These are phyloP conservation scores for Trinorchestia longiramus DNA, from an alignment of 1,140 invertebrate species.

Conservation along the genomic window DNA sequence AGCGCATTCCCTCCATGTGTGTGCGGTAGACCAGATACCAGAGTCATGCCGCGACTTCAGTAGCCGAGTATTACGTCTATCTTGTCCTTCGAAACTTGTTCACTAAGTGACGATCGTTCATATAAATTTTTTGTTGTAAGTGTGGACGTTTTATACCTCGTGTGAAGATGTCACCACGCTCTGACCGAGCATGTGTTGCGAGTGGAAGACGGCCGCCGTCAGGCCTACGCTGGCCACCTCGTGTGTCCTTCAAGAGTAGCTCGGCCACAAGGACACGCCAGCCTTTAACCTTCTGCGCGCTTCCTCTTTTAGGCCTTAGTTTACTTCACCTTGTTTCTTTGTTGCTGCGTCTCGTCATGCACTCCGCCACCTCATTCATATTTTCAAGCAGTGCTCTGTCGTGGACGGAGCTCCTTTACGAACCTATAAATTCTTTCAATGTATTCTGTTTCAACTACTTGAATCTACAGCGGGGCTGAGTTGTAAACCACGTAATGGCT, in stretches of 20 bases:
- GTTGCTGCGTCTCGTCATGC: not conserved
- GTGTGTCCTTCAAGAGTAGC: not conserved
- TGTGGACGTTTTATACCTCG: not conserved
- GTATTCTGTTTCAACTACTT: not conserved
- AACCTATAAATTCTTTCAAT: not conserved
- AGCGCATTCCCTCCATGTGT: not conserved
- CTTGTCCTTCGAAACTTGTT: not conserved
- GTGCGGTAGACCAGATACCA: not conserved
- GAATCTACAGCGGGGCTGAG: not conserved
- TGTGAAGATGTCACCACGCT: not conserved
- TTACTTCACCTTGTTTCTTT: not conserved
- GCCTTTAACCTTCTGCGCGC: conserved; percentile 2
- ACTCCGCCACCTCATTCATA: not conserved
- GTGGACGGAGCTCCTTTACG: not conserved
- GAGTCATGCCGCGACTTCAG: not conserved
- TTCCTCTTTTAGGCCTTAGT: not conserved
- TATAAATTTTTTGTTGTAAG: not conserved
- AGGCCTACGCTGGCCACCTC: not conserved
- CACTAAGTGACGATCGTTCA: not conserved
- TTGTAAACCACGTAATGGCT: not conserved
- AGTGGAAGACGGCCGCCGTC: not conserved
- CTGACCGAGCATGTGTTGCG: not conserved
- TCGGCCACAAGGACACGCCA: not conserved
- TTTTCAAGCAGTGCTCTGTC: not conserved
- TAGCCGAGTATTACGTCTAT: not conserved